These are phyloP conservation scores for Micrasema minimum DNA, from an alignment of 1,140 invertebrate genomes.

Conservation along the genomic window DNA sequence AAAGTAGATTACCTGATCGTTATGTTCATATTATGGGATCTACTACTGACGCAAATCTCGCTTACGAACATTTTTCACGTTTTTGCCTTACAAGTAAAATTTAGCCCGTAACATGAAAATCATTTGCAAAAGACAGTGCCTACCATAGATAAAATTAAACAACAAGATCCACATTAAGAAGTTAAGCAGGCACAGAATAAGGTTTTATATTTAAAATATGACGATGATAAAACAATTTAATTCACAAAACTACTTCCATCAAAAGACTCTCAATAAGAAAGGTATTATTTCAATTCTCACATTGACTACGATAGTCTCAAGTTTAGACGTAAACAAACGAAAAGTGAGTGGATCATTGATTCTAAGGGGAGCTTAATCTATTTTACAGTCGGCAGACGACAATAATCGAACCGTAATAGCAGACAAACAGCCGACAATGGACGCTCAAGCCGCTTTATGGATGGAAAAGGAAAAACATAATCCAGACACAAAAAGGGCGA, in stretches of 20 bases:
- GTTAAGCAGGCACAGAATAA: too few relatives aligned
- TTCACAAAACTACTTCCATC: too few relatives aligned
- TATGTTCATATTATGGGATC: neutral
- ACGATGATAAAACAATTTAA: too few relatives aligned
- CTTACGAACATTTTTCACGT: conserved; percentile 2
- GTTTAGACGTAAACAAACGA: conserved; percentile 6
- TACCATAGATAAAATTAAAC: too few relatives aligned
- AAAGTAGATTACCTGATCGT: conserved; percentile 14
- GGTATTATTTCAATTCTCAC: neutral
- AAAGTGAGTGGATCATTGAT: conserved; percentile 32
- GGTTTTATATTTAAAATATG: too few relatives aligned
- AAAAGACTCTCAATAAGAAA: too few relatives aligned
- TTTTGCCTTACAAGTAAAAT: conserved; percentile 7
- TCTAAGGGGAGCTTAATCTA: conserved; percentile 28
- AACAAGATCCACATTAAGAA: too few relatives aligned
- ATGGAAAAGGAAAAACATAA: neutral
- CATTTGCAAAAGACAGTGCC: too few relatives aligned
- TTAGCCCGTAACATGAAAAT: neutral
- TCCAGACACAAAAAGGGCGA: conserved; percentile 16
- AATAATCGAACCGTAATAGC: conserved; percentile 45
- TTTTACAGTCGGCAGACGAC: conserved; percentile 34
- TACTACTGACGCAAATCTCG: neutral
- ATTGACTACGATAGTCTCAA: conserved; percentile 2
- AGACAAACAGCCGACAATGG: conserved; percentile 42
- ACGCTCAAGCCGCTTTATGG: conserved; percentile 21